These are phyloP conservation scores for Okamejei kenojei DNA, from an alignment of 2,797 vertebrate genomes.

Conservation along the genomic window DNA sequence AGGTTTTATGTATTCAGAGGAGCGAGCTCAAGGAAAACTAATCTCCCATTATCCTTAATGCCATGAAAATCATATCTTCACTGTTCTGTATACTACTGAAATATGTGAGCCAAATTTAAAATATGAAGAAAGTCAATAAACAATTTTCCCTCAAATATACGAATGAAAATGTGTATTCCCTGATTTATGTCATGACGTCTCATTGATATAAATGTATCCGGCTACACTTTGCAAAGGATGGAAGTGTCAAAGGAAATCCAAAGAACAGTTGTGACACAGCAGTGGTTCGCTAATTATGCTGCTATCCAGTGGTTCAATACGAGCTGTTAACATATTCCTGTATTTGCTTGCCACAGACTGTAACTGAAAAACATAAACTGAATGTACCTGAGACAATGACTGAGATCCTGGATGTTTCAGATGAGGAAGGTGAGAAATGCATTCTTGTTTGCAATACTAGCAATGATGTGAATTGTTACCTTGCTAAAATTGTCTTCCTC, in stretches of 20 bases:
- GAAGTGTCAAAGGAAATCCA: not conserved
- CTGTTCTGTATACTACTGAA: not conserved
- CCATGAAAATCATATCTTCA: not conserved
- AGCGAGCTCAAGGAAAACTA: not conserved
- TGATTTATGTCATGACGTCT: not conserved
- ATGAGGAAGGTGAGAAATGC: slow-evolving; percentile 82
- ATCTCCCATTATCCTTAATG: not conserved
- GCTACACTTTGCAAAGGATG: not conserved
- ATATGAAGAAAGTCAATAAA: not conserved
- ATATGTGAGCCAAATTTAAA: not conserved
- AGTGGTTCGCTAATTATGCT: not conserved
- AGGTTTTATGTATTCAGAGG: not conserved
- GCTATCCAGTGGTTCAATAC: not conserved
- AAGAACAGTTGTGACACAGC: not conserved
- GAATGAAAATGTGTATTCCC: not conserved
- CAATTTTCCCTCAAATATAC: not conserved
- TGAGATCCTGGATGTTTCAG: slow-evolving; percentile 91
- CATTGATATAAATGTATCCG: not conserved
- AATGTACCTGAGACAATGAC: slow-evolving; percentile 98
- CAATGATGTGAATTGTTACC: not conserved
- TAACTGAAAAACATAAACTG: slow-evolving; percentile 96
- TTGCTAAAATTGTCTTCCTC: not conserved
- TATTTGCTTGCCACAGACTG: slow-evolving; percentile 63
- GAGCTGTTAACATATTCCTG: not conserved
- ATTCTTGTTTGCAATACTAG: not conserved